phyloP scores from a whole-genome alignment of 2,888 invertebrate species.

The Pristionchus entomophagus region DNA sequence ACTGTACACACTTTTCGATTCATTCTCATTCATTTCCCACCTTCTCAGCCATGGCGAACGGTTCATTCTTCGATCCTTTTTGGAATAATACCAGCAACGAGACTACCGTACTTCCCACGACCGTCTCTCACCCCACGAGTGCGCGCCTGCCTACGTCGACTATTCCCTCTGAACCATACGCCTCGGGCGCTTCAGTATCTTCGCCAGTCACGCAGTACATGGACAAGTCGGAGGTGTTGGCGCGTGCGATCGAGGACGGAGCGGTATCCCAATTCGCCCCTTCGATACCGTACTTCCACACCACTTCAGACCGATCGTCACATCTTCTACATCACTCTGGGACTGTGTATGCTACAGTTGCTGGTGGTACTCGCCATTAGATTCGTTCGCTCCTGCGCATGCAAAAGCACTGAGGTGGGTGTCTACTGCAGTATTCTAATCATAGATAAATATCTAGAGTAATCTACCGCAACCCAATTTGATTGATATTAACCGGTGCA shows the following conservation, averaged over 20 bases:
- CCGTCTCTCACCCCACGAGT: background rate
- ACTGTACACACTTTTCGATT: no score
- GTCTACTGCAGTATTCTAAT: background rate
- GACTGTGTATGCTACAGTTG: background rate
- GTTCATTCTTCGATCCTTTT: background rate
- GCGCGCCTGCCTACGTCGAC: background rate
- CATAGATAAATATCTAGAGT: no score
- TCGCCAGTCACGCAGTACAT: background rate
- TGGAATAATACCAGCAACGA: background rate
- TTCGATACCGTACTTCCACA: background rate
- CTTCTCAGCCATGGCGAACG: background rate
- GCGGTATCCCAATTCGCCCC: background rate
- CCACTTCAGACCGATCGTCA: constrained; percentile 11
- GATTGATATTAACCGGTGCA: background rate
- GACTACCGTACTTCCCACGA: background rate
- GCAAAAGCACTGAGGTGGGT: constrained; percentile 5
- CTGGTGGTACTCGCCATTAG: background rate
- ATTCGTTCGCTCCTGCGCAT: background rate
- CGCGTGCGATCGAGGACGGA: constrained; percentile 21
- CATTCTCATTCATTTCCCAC: background rate
- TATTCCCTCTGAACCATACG: background rate
- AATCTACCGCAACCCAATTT: background rate
- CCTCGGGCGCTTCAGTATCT: no score
- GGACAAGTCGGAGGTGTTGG: background rate
- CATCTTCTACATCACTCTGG: constrained; percentile 13